phyloP scores from a whole-genome alignment of 1,140 invertebrate genomes.

The Magallana ariakensis region DNA sequence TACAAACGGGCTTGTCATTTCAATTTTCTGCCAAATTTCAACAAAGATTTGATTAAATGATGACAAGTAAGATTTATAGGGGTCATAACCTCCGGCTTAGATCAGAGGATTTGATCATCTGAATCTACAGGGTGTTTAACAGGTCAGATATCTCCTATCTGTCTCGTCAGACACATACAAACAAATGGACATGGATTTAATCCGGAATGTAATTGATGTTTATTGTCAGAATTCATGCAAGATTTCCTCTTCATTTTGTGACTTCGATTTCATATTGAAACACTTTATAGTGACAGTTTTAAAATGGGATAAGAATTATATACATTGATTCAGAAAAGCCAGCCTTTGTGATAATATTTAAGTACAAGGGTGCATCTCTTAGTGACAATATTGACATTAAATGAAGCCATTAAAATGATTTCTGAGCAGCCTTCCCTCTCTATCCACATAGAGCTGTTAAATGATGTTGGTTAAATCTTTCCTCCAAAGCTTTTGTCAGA shows the following conservation, averaged over 20 bases:
- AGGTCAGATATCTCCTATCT: too few species aligned
- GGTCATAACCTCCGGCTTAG: too few species aligned
- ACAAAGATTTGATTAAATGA: too few species aligned
- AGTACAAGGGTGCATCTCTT: neutral
- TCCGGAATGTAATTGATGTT: neutral
- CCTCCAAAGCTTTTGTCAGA: conserved; percentile 3
- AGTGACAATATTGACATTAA: neutral
- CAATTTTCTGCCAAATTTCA: too few species aligned
- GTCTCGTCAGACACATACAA: neutral
- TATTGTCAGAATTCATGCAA: neutral
- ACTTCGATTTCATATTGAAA: neutral
- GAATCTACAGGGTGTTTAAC: too few species aligned
- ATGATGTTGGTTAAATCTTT: conserved; percentile 10
- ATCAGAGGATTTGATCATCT: too few species aligned
- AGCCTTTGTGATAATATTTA: neutral
- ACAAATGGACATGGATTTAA: neutral
- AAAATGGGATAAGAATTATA: too few species aligned
- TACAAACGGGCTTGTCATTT: too few species aligned
- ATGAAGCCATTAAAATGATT: conserved; percentile 26
- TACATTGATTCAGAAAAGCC: too few species aligned
- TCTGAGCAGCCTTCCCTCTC: neutral
- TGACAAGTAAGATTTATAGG: too few species aligned
- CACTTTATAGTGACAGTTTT: neutral
- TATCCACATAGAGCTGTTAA: neutral
- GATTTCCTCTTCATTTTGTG: neutral